phyloP scores from a whole-genome alignment of 2,888 invertebrate species.

The Meiosimyza decipiens region DNA sequence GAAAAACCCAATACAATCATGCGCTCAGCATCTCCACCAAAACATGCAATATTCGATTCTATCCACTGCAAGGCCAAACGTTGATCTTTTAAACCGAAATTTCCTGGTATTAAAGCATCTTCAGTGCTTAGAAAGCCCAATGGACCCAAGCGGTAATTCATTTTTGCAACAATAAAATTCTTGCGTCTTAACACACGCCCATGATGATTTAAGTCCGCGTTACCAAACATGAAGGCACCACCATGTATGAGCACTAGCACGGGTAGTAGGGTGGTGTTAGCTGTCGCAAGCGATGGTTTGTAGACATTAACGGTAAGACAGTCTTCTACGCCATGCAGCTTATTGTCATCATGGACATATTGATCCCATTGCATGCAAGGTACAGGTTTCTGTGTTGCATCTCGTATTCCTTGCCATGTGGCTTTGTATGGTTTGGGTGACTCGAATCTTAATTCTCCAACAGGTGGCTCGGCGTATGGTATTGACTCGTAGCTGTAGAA shows the following conservation, averaged over 20 bases:
- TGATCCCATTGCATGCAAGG: conserved; percentile 75
- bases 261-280: conserved; percentile 63
- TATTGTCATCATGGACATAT: conserved; percentile 54
- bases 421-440: conserved; percentile 51
- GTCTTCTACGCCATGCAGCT: conserved; percentile 72
- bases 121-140: conserved; percentile 82
- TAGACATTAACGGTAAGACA: conserved; percentile 76
- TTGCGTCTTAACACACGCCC: conserved; percentile 71
- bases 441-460: conserved; percentile 73
- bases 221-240: conserved; percentile 77
- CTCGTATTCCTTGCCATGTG: conserved; percentile 51
- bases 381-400: conserved; percentile 71
- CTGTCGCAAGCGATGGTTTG: conserved; percentile 66
- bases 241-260: conserved; percentile 77
- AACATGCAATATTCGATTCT: conserved; percentile 74
- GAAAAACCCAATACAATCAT: conserved; percentile 78
- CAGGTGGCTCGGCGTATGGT: conserved; percentile 75
- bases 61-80: conserved; percentile 77
- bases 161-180: conserved; percentile 74
- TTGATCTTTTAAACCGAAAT: conserved; percentile 81
- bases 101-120: conserved; percentile 76
- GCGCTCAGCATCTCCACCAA: conserved; percentile 78
- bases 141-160: conserved; percentile 80
- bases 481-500: conserved; percentile 75
- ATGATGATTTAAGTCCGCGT: conserved; percentile 67